These are phyloP conservation scores for Arctocebus calabarensis DNA, from an alignment of 2,797 vertebrate genomes.

Conservation along the genomic window DNA sequence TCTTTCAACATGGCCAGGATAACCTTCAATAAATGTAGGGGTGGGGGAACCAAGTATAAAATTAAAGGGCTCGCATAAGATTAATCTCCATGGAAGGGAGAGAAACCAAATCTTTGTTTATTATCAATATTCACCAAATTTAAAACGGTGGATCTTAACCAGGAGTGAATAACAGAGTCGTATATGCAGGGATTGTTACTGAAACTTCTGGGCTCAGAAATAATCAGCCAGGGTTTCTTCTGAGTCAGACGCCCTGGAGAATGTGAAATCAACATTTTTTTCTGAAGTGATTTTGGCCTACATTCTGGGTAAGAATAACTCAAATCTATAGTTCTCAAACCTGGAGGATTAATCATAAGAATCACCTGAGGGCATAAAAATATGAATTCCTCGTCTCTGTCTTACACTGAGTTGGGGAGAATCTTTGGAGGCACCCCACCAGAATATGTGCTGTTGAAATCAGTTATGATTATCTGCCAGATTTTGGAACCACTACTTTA, in stretches of 20 bases:
- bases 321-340: neutral
- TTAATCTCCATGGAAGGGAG: neutral
- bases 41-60: neutral
- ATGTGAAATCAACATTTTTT: neutral
- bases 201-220: slow-evolving; percentile 14
- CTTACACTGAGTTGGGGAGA: neutral
- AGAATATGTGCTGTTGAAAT: neutral
- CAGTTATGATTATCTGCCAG: slow-evolving; percentile 43
- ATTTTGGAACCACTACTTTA: neutral
- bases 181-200: neutral
- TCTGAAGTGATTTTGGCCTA: neutral
- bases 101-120: neutral
- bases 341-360: neutral
- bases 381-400: neutral
- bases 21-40: neutral
- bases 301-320: neutral
- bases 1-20: neutral
- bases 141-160: neutral
- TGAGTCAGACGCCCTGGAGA: neutral
- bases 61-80: neutral
- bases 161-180: neutral
- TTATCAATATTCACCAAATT: neutral
- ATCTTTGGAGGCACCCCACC: neutral
- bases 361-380: neutral
- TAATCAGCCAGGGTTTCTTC: neutral